Conservation (phyloP, 1,140 invertebrate species). For the Zeugodacus cucurbitae region DNA sequence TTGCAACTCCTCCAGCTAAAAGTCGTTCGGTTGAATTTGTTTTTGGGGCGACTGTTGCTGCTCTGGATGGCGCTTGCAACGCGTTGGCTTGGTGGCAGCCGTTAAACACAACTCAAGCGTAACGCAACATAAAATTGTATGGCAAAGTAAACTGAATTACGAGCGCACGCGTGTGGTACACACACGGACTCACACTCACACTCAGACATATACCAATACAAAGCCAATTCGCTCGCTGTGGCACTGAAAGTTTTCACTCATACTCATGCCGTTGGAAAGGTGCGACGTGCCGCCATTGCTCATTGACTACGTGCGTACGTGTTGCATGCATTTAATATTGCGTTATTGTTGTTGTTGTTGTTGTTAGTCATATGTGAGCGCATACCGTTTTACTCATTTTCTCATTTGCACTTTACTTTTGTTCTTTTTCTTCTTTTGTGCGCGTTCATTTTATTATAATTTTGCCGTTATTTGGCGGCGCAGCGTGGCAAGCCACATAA, state of each 20-base stretch:
- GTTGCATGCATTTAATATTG: conserved; percentile 8
- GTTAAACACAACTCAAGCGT: conserved; percentile 26
- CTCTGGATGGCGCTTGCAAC: background rate
- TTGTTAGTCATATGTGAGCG: background rate
- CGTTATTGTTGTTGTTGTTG: background rate
- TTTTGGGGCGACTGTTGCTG: background rate
- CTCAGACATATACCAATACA: background rate
- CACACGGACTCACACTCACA: background rate
- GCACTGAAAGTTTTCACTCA: background rate
- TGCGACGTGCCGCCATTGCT: conserved; percentile 23
- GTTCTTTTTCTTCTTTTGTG: background rate
- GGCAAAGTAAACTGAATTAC: conserved; percentile 39
- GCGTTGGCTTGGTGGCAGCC: background rate
- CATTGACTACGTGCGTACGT: conserved; percentile 38
- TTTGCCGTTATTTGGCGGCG: background rate
- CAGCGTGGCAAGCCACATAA: conserved; percentile 12
- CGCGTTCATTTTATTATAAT: conserved; percentile 6
- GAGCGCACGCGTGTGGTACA: conserved; percentile 1
- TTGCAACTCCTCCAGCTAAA: background rate
- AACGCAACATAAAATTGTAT: conserved; percentile 29
- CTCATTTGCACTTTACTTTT: background rate
- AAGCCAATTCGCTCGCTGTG: background rate
- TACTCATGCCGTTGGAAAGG: background rate
- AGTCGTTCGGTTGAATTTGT: background rate
- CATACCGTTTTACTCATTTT: background rate